Evolutionary conservation across 2,113 vertebrate species (phyloP), one percentile per base, ranked within the genome.

Genomic region (Phoxinus phoxinus): DNA sequence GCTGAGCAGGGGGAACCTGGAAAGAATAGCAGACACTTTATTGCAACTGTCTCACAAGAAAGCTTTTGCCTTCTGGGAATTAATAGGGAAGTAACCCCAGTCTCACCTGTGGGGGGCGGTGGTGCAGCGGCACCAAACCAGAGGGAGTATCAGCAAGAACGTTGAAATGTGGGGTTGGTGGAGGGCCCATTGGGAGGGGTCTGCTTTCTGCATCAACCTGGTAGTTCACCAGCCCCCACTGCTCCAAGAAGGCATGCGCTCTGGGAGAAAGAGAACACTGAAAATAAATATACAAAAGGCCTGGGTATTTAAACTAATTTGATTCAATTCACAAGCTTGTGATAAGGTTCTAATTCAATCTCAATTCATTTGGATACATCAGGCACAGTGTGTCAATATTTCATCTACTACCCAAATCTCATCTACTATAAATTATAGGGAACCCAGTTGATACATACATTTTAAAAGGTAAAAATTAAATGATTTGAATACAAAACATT

Each of bases 211-310:
- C 93, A n/a, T 99, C 98, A 53, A 99, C 98, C 83, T 99, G 98
- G 90, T 99, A 99, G 89, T 99, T 99, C 46, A 99, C 96, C 67
- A 99, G 95, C 19, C 98, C 98, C 98, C 98, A 99, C 89, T 99
- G 98, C 94, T 99, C 98, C 94, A 99, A 90, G 86, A 99, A 99
- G 0, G 98, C 98, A 11, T 99, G 98, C 0, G 97, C 98, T 88
- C 98, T 99, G 41, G 0, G 30, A 41, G 80, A 41, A 74, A 53
- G 69, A 65, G 8, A 44, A 27, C 13, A 27, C 21, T 23, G 7
- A n/a, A 61, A 19, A 10, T 9, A 44, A 56, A 37, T 27, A 67
- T 30, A 65, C 4, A 85, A 69, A 6, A 48, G 17, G 53, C 17
- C 67, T 37, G 37, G 48, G 67, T 71, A 71, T 37, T 21, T 32